Conservation (phyloP, 2,113 vertebrate genomes). For the Ophthalmolycus amberensis region DNA sequence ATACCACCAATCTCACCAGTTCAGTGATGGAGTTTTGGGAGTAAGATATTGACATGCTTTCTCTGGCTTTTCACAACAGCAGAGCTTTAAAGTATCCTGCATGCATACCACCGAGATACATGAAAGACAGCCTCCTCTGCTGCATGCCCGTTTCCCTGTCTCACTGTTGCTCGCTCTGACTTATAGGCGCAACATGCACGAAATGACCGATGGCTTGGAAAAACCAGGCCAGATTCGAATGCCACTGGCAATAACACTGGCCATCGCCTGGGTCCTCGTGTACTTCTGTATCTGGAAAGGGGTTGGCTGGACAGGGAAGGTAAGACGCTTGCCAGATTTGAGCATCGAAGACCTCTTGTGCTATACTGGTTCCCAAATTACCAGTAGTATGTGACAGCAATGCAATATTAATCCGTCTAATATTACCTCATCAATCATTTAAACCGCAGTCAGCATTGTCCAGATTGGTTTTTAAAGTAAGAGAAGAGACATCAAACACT, state of each 20-base stretch:
- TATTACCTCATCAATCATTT: conserved; percentile 75
- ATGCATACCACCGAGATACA: conserved; percentile 41
- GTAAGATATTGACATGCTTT: conserved; percentile 84
- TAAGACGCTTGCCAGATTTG: conserved; percentile 76
- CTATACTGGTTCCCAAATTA: conserved; percentile 12
- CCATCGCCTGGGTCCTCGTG: conserved; percentile 96
- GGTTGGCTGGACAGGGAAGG: conserved; percentile 99
- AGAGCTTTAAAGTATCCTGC: conserved; percentile 51
- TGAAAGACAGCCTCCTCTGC: conserved; percentile 54
- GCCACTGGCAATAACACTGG: conserved; percentile 95
- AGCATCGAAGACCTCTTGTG: conserved; percentile 22
- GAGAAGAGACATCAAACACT: conserved; percentile 55
- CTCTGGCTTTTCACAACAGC: conserved; percentile 36
- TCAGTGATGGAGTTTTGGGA: conserved; percentile 97
- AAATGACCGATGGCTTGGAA: conserved; percentile 96
- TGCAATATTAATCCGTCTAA: conserved; percentile 71
- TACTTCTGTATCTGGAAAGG: conserved; percentile 99
- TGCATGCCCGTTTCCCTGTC: conserved; percentile 19
- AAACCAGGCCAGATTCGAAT: conserved; percentile 95
- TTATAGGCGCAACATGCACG: conserved; percentile 95
- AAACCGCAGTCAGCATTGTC: conserved; percentile 52
- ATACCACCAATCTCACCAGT: conserved; percentile 96
- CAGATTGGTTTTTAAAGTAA: conserved; percentile 68
- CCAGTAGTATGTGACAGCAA: conserved; percentile 44
- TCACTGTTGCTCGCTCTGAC: conserved; percentile 67